Conservation (phyloP, 1,140 invertebrate genomes). For the Eufriesea mexicana region DNA sequence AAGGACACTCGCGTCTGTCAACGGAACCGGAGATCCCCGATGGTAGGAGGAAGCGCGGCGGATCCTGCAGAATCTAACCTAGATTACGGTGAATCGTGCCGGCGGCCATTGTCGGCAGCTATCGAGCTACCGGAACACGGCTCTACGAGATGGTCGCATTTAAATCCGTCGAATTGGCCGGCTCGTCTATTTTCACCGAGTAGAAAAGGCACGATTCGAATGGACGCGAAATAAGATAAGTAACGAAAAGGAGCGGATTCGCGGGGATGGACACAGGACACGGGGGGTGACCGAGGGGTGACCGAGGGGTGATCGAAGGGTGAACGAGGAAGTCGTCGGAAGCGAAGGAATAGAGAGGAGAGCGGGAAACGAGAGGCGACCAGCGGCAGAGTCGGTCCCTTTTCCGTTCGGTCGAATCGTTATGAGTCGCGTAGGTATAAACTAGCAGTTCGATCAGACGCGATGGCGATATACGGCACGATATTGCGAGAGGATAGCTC, state of each 20-base stretch:
- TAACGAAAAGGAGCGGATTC: too few relatives aligned
- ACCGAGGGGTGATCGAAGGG: background rate
- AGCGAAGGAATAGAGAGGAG: background rate
- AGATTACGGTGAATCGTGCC: conserved; percentile 16
- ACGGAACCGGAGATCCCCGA: background rate
- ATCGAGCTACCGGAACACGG: background rate
- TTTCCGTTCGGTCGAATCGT: conserved; percentile 61
- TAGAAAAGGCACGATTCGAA: background rate
- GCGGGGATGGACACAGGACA: background rate
- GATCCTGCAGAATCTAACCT: conserved; percentile 28
- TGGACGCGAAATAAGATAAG: background rate
- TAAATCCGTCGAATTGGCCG: conserved; percentile 56
- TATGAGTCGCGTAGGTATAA: conserved; percentile 70
- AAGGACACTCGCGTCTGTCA: conserved; percentile 6
- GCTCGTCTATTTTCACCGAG: conserved; percentile 8
- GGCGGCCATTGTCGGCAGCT: conserved; percentile 25
- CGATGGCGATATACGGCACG: conserved; percentile 68
- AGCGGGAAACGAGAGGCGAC: conserved; percentile 5
- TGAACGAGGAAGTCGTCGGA: background rate
- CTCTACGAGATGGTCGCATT: conserved; percentile 43
- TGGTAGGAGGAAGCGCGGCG: background rate
- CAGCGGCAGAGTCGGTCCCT: conserved; percentile 13
- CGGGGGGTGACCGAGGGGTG: too few relatives aligned
- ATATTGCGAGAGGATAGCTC: conserved; percentile 72
- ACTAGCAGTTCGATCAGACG: conserved; percentile 70